A percentile compares a stretch with the other conserved stretches of the same genome.
phyloP scores from a whole-genome alignment of 2,888 invertebrate genomes.

The Patella depressa region DNA sequence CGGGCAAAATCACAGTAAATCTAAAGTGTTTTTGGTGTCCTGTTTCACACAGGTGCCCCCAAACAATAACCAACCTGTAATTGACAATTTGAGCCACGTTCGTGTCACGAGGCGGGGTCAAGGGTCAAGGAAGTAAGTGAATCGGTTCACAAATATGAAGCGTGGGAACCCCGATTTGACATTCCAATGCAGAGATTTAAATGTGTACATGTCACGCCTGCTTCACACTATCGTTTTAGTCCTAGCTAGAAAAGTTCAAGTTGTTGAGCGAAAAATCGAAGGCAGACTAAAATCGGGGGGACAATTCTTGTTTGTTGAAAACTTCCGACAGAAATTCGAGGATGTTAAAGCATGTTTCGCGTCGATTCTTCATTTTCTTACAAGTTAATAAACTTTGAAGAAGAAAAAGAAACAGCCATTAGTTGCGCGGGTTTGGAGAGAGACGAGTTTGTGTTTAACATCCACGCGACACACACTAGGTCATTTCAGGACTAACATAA shows the following conservation, averaged over 20 bases:
- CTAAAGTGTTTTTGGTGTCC: neutral
- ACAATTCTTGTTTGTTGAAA: neutral
- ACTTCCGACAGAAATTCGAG: no score
- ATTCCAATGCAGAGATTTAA: conserved; percentile 14
- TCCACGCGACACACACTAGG: no score
- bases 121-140: conserved; percentile 31
- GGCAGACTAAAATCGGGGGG: neutral
- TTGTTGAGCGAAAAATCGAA: conserved; percentile 7
- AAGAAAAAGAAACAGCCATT: no score
- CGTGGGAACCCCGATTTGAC: conserved; percentile 28
- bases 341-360: no score
- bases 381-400: no score
- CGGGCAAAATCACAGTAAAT: neutral
- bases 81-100: conserved; percentile 38
- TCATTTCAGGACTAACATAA: no score
- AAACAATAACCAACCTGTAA: conserved; percentile 20
- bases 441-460: no score
- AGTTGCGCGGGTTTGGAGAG: no score
- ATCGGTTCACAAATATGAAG: conserved; percentile 27
- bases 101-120: conserved; percentile 45
- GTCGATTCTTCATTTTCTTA: no score
- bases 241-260: neutral
- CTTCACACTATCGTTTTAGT: neutral
- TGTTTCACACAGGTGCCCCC: conserved; percentile 21
- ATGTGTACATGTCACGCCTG: conserved; percentile 1